Conservation (phyloP, 2,113 vertebrate genomes). For the Leucoraja erinaceus region DNA sequence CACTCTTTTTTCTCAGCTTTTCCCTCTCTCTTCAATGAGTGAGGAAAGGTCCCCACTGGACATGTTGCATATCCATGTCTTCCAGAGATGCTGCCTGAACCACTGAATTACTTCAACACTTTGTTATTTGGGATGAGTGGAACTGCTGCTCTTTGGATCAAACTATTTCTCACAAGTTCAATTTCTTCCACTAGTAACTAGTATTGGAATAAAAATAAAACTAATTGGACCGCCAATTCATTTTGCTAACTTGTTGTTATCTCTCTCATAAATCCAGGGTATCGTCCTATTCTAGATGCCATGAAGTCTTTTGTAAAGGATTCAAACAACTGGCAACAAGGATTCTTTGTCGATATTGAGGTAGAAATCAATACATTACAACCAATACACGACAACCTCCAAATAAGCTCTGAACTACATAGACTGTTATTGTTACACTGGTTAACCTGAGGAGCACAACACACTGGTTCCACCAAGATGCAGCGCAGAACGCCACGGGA, state of each 20-base stretch:
- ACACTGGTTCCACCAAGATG: no score
- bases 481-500: no score
- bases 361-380: neutral
- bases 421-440: no score
- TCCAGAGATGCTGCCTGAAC: no score
- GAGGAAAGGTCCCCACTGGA: no score
- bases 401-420: no score
- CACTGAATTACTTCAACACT: no score
- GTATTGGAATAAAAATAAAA: neutral
- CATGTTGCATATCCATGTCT: no score
- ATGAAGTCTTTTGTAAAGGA: conserved; percentile 38
- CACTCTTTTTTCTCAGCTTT: no score
- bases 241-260: neutral
- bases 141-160: neutral
- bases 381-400: no score
- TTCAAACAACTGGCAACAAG: neutral
- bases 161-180: neutral
- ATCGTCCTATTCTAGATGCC: conserved; percentile 36
- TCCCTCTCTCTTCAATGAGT: no score
- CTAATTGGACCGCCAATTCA: neutral
- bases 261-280: conserved; percentile 18
- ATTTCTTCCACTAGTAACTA: neutral
- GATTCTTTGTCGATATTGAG: conserved; percentile 25
- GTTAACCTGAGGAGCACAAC: no score
- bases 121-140: neutral